A percentile compares a stretch with the other conserved stretches of the same genome.
Evolutionary conservation across 2,797 vertebrate genomes (phyloP).

Genomic region (Anas flavirostris): DNA sequence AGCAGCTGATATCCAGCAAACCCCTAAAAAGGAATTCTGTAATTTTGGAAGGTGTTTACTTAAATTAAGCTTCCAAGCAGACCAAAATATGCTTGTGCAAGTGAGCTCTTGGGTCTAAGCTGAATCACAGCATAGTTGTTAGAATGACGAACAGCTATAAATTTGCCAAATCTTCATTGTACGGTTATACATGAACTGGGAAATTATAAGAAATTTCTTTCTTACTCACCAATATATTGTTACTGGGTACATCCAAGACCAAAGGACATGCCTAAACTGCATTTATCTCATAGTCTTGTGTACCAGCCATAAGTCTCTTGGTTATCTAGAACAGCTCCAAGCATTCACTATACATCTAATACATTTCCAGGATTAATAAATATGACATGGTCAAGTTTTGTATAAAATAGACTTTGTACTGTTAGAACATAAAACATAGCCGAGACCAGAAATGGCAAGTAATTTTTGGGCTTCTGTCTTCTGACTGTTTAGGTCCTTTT

Average conservation of each 20-base stretch:
- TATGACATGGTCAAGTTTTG: background rate
- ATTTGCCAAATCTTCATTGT: background rate
- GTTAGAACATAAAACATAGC: background rate
- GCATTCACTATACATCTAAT: background rate
- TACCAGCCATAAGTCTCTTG: background rate
- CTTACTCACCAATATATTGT: background rate
- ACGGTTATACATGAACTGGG: background rate
- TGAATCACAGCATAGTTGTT: background rate
- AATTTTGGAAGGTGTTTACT: background rate
- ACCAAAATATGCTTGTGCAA: background rate
- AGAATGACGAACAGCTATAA: background rate
- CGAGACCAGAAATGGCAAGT: background rate
- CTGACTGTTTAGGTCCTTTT: background rate
- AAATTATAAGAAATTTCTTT: background rate
- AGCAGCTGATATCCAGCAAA: background rate
- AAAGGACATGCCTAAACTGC: background rate
- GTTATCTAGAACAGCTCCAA: background rate
- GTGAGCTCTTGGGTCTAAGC: background rate
- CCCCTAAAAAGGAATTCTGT: background rate
- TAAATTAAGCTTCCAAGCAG: background rate
- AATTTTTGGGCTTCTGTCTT: background rate
- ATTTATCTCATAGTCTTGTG: background rate
- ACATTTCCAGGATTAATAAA: accelerated
- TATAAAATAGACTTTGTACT: background rate
- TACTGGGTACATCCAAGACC: background rate